phyloP scores from a whole-genome alignment of 2,113 vertebrate species.

The Hymenochirus boettgeri region DNA sequence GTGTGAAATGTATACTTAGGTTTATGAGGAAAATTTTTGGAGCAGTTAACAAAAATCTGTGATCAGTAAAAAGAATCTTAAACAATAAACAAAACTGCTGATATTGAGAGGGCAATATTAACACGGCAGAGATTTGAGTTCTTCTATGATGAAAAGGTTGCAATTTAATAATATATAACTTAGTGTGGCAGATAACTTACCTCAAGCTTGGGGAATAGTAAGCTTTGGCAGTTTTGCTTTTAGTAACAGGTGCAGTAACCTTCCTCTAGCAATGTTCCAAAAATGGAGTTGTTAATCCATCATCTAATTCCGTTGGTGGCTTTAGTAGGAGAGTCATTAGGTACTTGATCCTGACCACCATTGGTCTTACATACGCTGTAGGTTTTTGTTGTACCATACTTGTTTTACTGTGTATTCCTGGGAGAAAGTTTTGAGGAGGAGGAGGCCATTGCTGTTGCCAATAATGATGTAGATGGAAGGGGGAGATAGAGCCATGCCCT shows the following conservation, averaged over 20 bases:
- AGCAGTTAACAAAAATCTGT: too few species aligned
- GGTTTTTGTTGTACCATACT: constrained; percentile 85
- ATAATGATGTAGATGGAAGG: constrained; percentile 82
- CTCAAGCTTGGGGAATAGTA: constrained; percentile 82
- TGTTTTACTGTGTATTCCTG: constrained; percentile 80
- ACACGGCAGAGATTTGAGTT: too few species aligned
- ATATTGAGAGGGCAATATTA: too few species aligned
- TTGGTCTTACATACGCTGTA: constrained; percentile 86
- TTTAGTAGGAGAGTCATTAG: constrained; percentile 83
- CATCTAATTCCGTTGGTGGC: constrained; percentile 66
- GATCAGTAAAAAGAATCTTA: too few species aligned
- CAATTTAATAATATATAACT: too few species aligned
- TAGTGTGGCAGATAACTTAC: too few species aligned
- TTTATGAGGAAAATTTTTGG: too few species aligned
- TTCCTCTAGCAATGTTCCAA: constrained; percentile 75
- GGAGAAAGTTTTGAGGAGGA: constrained; percentile 78
- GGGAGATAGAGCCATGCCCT: constrained; percentile 71
- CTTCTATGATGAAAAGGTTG: too few species aligned
- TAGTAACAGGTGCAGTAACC: constrained; percentile 67
- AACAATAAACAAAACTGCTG: too few species aligned
- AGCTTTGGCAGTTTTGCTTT: constrained; percentile 93
- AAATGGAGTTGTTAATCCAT: constrained; percentile 61
- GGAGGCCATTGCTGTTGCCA: constrained; percentile 70
- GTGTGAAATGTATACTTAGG: too few species aligned
- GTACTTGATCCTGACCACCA: constrained; percentile 89